Conservation (phyloP, 2,113 vertebrate species). For the Sebastes schlegelii region DNA sequence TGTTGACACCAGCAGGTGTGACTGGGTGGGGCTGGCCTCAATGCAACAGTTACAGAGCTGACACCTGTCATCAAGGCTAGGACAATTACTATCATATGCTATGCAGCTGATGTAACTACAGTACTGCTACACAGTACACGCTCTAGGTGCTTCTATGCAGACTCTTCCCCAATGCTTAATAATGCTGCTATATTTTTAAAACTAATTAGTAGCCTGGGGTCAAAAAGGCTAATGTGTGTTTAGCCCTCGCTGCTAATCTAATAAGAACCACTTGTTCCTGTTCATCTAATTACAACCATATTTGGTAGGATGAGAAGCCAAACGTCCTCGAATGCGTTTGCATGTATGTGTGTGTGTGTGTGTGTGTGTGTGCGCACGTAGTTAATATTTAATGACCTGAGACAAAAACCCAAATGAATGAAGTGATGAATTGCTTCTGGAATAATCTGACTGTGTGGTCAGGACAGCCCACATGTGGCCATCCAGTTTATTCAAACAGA, state of each 20-base stretch:
- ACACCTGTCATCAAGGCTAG: slow-evolving; percentile 65
- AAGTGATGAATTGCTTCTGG: slow-evolving; percentile 58
- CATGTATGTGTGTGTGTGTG: background rate
- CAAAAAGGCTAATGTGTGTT: slow-evolving; percentile 32
- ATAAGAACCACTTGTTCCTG: slow-evolving; percentile 40
- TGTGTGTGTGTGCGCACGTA: background rate
- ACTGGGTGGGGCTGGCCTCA: slow-evolving; percentile 51
- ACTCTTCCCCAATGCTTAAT: background rate
- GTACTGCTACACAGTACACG: slow-evolving; percentile 1
- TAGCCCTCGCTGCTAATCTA: slow-evolving; percentile 45
- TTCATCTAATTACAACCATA: slow-evolving; percentile 59
- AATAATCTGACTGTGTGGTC: slow-evolving; percentile 60
- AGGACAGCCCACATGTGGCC: slow-evolving; percentile 49
- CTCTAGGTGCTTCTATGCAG: background rate
- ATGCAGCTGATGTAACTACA: slow-evolving; percentile 33
- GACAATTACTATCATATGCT: slow-evolving; percentile 52
- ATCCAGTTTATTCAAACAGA: slow-evolving; percentile 42
- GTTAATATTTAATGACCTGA: slow-evolving; percentile 65
- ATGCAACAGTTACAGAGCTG: slow-evolving; percentile 50
- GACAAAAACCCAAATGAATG: slow-evolving; percentile 59
- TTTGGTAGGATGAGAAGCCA: slow-evolving; percentile 46
- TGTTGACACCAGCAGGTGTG: slow-evolving; percentile 76
- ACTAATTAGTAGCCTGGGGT: slow-evolving; percentile 26
- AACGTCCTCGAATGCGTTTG: background rate
- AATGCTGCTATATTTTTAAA: slow-evolving; percentile 28